Conservation (phyloP, 1,140 invertebrate species). For the Listronotus bonariensis region DNA sequence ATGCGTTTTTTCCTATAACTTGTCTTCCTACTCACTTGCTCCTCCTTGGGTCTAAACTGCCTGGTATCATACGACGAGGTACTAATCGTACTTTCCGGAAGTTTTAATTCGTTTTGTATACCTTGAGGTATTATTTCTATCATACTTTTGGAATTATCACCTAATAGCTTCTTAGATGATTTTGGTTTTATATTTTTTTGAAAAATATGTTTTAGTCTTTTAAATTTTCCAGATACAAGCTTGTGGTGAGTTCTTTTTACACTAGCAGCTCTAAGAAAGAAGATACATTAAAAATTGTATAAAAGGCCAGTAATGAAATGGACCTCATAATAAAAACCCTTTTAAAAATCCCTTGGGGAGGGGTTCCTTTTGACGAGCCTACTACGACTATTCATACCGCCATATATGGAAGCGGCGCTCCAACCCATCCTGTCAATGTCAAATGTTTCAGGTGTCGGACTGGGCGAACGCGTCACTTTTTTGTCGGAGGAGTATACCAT, state of each 20-base stretch:
- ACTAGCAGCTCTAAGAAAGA: conserved; percentile 23
- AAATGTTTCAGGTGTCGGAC: no score
- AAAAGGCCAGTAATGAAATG: no score
- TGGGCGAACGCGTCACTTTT: no score
- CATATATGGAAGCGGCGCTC: no score
- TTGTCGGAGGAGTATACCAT: no score
- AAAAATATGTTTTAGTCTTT: conserved; percentile 51
- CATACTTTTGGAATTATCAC: conserved; percentile 12
- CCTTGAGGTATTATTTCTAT: conserved; percentile 7
- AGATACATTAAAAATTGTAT: no score
- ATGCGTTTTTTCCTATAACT: conserved; percentile 53
- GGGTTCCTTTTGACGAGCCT: no score
- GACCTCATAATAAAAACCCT: no score
- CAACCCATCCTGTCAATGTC: no score
- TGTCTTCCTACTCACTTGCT: conserved; percentile 51
- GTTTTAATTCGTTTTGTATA: conserved; percentile 27
- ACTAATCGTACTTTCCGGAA: conserved; percentile 62
- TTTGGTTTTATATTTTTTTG: conserved; percentile 41
- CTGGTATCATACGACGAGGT: conserved; percentile 64
- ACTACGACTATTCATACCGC: no score
- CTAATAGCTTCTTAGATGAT: conserved; percentile 24
- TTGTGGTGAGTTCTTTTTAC: conserved; percentile 39
- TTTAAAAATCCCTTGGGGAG: no score
- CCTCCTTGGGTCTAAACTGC: conserved; percentile 63
- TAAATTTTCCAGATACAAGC: conserved; percentile 50